Evolutionary conservation across 2,797 vertebrate genomes (phyloP), one percentile per base, ranked within the genome.

Genomic region (Limnodromus scolopaceus): DNA sequence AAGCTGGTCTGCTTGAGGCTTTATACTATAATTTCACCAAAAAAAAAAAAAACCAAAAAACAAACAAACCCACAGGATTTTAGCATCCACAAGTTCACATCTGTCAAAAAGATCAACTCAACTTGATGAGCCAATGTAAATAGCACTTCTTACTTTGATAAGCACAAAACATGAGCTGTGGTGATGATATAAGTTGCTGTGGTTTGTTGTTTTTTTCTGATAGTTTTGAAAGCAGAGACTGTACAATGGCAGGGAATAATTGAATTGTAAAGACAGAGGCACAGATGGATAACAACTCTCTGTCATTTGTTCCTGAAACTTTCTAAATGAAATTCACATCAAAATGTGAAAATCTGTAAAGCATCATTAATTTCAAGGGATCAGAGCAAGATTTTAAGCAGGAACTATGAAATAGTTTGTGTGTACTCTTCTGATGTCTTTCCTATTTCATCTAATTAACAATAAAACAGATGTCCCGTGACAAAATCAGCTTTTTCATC

Each of bases 401-500:
- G 94, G 87, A 97, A 87, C 96, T 93, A 84, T 81, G 94, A 97
- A 96, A 97, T 96, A 96, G 96, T 93, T 97, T 93, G 95, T 92
- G 30, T 68, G 87, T 97, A 97, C 72, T 94, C 92, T 76, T 95
- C 97, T 97, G 97, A 97, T 97, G 96, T 93, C 94, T 97, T 93
- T 78, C 97, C 64, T 86, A 90, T 94, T 98, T 97, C 94, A 94
- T 97, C 98, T 98, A 98, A 98, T 98, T 98, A 98, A 97, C 98
- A 98, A 97, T 97, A 98, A 98, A 97, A 97, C 97, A 98, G 97
- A 98, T 97, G 92, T 97, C 97, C 96, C 48, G 1, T 97, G 91
- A 97, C 98, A 97, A 97, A 97, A 93, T 97, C 97, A 94, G 48
- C 63, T 93, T 97, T 97, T 97, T 95, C 94, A 95, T 97, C 97